Percentiles rank a stretch among this genome's conserved stretches.
Evolutionary conservation across 2,113 vertebrate genomes (phyloP).

Genomic region (Mohoua ochrocephala): DNA sequence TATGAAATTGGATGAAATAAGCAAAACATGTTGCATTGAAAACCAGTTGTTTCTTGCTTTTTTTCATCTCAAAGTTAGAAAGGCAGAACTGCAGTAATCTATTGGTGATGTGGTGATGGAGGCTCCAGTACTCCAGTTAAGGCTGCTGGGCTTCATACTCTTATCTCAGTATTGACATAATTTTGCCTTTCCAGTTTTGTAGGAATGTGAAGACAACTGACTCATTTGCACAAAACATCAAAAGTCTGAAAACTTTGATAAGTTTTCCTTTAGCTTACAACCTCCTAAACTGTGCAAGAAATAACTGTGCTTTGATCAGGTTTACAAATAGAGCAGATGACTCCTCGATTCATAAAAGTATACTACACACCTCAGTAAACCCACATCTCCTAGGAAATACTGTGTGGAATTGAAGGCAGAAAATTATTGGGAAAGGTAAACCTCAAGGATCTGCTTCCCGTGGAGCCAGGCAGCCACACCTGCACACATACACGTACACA

Average conservation of each 20-base stretch:
- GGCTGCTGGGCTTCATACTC: background rate
- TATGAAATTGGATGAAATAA: background rate
- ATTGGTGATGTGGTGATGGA: background rate
- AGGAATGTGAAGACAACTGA: background rate
- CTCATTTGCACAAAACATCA: background rate
- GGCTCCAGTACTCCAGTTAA: background rate
- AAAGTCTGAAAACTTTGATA: background rate
- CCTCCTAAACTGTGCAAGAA: background rate
- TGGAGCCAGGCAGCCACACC: background rate
- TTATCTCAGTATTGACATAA: background rate
- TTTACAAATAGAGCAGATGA: background rate
- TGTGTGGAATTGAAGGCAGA: background rate
- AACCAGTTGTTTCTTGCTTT: background rate
- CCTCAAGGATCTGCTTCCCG: background rate
- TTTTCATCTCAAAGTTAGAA: background rate
- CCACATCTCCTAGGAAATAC: background rate
- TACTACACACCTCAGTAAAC: background rate
- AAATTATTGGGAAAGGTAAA: background rate
- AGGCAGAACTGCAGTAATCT: background rate
- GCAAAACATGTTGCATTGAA: background rate
- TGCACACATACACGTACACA: background rate
- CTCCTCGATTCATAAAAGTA: background rate
- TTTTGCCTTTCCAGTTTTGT: background rate
- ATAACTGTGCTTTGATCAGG: background rate
- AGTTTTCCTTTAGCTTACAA: background rate